These are phyloP conservation scores for Clarias gariepinus DNA, from an alignment of 2,113 vertebrate genomes.

Conservation along the genomic window DNA sequence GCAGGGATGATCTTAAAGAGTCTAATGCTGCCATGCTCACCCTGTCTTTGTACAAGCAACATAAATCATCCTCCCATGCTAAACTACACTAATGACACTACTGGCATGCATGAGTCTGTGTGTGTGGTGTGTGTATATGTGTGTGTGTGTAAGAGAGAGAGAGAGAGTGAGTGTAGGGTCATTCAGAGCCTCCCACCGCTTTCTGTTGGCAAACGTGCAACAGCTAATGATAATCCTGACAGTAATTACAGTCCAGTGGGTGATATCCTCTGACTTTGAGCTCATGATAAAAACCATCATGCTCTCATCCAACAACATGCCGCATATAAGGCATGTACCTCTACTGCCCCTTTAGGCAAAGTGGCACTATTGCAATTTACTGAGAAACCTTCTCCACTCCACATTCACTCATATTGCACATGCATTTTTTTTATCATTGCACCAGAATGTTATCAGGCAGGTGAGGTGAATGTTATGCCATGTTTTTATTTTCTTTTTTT, in stretches of 20 bases:
- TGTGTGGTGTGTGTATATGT: neutral
- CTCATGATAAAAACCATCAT: slow-evolving; percentile 48
- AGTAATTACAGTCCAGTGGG: slow-evolving; percentile 59
- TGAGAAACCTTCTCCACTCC: neutral
- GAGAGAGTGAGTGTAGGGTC: neutral
- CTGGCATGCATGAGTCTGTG: neutral
- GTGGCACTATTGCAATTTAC: slow-evolving; percentile 46
- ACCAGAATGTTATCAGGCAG: neutral
- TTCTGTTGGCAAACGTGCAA: slow-evolving; percentile 62
- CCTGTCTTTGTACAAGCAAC: slow-evolving; percentile 29
- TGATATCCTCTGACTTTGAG: slow-evolving; percentile 51
- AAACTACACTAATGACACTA: neutral
- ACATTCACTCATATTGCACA: neutral
- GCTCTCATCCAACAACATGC: slow-evolving; percentile 31
- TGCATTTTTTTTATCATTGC: neutral
- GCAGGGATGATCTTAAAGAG: slow-evolving; percentile 57
- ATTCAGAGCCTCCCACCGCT: slow-evolving; percentile 59
- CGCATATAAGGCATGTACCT: slow-evolving; percentile 48
- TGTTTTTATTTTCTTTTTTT: neutral
- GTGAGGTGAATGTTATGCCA: neutral
- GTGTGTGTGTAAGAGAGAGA: neutral
- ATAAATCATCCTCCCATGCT: slow-evolving; percentile 32
- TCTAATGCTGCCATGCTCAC: slow-evolving; percentile 64
- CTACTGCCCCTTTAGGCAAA: slow-evolving; percentile 58
- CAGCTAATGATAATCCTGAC: slow-evolving; percentile 63